Conservation (phyloP, 2,113 vertebrate genomes). For the Cyprinodon variegatus region DNA sequence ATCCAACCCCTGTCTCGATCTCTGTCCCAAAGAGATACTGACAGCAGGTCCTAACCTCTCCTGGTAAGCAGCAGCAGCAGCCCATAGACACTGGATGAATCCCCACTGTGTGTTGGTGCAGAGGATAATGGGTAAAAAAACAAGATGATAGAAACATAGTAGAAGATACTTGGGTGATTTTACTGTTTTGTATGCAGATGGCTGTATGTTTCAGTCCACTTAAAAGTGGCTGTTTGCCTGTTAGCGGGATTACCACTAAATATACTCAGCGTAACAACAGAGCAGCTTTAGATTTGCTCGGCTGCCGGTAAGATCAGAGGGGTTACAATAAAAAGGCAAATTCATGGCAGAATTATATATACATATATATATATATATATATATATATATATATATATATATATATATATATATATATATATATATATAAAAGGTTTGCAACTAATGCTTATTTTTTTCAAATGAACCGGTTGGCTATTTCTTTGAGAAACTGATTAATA, state of each 20-base stretch:
- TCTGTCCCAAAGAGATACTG: slow-evolving; percentile 30
- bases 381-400: no score
- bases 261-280: slow-evolving; percentile 53
- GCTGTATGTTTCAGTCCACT: slow-evolving; percentile 55
- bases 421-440: no score
- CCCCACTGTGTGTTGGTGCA: slow-evolving; percentile 5
- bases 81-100: slow-evolving; percentile 22
- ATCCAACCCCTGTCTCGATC: slow-evolving; percentile 45
- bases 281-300: slow-evolving; percentile 56
- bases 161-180: slow-evolving; percentile 30
- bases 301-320: slow-evolving; percentile 54
- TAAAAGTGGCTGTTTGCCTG: slow-evolving; percentile 57
- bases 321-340: slow-evolving; percentile 42
- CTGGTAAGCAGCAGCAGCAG: slow-evolving; percentile 3
- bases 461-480: no score
- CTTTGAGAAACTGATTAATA: no score
- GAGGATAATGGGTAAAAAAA: slow-evolving; percentile 5
- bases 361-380: no score
- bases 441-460: no score
- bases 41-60: slow-evolving; percentile 46
- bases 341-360: slow-evolving; percentile 17
- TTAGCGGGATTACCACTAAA: slow-evolving; percentile 69
- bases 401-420: no score
- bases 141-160: slow-evolving; percentile 11
- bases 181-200: slow-evolving; percentile 25